Conservation (phyloP, 1,140 invertebrate species). For the Rhizoglyphus robini region DNA sequence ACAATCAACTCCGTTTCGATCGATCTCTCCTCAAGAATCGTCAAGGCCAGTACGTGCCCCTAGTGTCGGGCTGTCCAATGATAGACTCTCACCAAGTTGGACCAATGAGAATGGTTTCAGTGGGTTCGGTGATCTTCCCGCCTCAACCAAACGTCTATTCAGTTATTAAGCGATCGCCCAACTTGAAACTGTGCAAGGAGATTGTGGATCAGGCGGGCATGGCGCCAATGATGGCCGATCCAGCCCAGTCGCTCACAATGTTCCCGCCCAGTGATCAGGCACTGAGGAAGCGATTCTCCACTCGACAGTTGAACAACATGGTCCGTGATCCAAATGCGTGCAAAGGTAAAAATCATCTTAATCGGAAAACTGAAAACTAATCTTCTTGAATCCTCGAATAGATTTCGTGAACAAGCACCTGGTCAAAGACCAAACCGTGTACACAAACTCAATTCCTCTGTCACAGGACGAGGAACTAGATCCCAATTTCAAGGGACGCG, state of each 20-base stretch:
- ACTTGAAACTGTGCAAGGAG: not conserved
- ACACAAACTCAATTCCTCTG: not conserved
- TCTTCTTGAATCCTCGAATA: not conserved
- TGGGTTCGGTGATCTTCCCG: not conserved
- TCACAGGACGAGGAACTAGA: not conserved
- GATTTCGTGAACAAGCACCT: not conserved
- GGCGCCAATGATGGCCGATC: not conserved
- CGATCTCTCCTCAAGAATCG: not conserved
- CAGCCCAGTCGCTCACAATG: not conserved
- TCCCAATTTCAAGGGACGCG: not conserved
- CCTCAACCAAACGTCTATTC: constrained; percentile 10
- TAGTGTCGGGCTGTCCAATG: constrained; percentile 1
- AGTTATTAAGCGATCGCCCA: constrained; percentile 7
- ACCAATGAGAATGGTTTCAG: not conserved
- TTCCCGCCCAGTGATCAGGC: constrained; percentile 1
- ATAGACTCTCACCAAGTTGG: constrained; percentile 6
- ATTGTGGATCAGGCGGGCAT: constrained; percentile 2
- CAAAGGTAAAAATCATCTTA: not conserved
- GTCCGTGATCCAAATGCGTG: constrained; percentile 11
- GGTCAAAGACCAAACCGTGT: not conserved
- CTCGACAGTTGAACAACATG: not conserved
- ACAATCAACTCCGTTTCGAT: constrained; percentile 8
- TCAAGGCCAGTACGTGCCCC: not conserved
- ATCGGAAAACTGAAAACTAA: not conserved
- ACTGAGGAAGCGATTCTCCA: not conserved